Evolutionary conservation across 1,140 invertebrate genomes (phyloP).

Genomic region (Lordiphosa clarofinis): DNA sequence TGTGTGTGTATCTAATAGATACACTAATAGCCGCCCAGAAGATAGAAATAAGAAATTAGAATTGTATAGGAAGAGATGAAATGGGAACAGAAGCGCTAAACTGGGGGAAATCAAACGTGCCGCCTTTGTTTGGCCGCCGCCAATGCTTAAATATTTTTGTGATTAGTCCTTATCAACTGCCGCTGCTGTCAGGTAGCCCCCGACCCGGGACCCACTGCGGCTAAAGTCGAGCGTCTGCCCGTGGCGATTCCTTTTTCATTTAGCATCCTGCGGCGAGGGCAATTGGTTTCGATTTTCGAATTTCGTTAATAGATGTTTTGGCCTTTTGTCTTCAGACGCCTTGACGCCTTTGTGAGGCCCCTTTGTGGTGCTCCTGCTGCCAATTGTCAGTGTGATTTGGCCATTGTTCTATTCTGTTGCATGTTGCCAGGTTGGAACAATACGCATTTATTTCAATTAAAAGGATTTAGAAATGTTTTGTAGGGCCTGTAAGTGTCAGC

Average conservation of each 20-base stretch:
- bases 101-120: conserved; percentile 57
- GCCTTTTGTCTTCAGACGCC: conserved; percentile 66
- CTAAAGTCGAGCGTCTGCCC: conserved; percentile 61
- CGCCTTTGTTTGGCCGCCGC: conserved; percentile 45
- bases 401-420: conserved; percentile 25
- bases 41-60: conserved; percentile 62
- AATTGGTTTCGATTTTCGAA: conserved; percentile 68
- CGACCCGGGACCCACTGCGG: conserved; percentile 54
- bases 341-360: conserved; percentile 58
- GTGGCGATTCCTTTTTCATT: conserved; percentile 66
- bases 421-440: conserved; percentile 37
- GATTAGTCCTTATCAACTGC: conserved; percentile 77
- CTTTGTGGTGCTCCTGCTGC: conserved; percentile 14
- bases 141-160: conserved; percentile 78
- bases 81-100: conserved; percentile 64
- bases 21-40: conserved; percentile 67
- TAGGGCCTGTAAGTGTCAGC: conserved; percentile 41
- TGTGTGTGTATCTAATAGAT: conserved; percentile 58
- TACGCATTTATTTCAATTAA: conserved; percentile 74
- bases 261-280: conserved; percentile 70
- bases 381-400: conserved; percentile 6
- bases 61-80: conserved; percentile 16
- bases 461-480: conserved; percentile 53
- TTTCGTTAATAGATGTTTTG: conserved; percentile 58
- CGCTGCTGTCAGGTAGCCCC: conserved; percentile 50